Conservation (phyloP, 2,888 invertebrate species). For the Oasisia sp. region DNA sequence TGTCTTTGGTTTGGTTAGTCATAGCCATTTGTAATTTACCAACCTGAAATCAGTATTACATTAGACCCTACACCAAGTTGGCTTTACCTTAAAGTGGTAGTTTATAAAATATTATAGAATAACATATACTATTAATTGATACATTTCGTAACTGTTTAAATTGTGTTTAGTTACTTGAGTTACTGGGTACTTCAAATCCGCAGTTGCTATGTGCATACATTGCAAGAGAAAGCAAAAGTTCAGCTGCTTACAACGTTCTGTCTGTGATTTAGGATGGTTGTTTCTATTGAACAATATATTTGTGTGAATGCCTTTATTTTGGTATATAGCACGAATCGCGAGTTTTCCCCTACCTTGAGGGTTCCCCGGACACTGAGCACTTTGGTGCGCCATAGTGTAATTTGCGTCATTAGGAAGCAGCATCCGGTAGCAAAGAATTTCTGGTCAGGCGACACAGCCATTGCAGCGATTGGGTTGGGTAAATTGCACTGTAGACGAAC, state of each 20-base stretch:
- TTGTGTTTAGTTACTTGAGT: too few species aligned
- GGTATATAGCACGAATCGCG: background rate
- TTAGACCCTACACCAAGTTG: too few species aligned
- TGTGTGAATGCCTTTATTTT: background rate
- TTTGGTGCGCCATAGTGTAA: slow-evolving; percentile 22
- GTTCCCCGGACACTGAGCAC: slow-evolving; percentile 32
- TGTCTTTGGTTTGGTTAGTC: too few species aligned
- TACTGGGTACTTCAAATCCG: too few species aligned
- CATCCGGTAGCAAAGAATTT: slow-evolving; percentile 36
- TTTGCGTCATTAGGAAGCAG: slow-evolving; percentile 37
- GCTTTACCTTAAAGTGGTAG: too few species aligned
- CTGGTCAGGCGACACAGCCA: slow-evolving; percentile 33
- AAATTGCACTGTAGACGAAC: slow-evolving; percentile 24
- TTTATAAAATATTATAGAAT: too few species aligned
- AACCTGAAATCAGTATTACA: too few species aligned
- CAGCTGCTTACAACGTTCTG: background rate
- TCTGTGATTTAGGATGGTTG: background rate
- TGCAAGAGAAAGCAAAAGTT: too few species aligned
- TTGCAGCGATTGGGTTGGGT: slow-evolving; percentile 37
- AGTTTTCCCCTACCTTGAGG: slow-evolving; percentile 28
- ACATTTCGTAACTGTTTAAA: too few species aligned
- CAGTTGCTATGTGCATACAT: too few species aligned
- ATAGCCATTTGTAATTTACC: too few species aligned
- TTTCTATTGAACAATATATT: background rate
- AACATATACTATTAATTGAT: too few species aligned